phyloP scores from a whole-genome alignment of 2,113 vertebrate species.

The Pteronura brasiliensis region DNA sequence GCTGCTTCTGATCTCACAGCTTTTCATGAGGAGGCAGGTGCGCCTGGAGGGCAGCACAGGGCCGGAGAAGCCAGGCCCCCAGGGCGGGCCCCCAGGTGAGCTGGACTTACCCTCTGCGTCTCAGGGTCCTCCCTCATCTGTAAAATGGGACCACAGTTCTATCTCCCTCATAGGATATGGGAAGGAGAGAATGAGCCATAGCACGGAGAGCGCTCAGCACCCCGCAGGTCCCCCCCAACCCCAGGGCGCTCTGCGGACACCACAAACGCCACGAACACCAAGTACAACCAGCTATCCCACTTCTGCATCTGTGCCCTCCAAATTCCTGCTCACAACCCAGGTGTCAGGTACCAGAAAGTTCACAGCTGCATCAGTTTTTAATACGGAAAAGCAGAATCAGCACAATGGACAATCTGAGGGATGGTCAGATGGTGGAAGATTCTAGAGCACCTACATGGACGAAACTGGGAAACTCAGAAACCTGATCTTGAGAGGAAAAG shows the following conservation, averaged over 20 bases:
- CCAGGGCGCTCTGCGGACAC: fast-evolving
- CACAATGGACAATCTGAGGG: background rate
- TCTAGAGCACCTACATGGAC: background rate
- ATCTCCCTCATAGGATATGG: fast-evolving
- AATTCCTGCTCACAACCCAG: background rate
- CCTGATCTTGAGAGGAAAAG: background rate
- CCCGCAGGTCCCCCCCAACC: fast-evolving
- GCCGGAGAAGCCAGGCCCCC: no score
- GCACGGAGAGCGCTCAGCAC: fast-evolving
- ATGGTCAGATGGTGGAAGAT: fast-evolving
- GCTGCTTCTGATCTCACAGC: fast-evolving
- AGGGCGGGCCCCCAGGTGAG: background rate
- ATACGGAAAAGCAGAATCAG: background rate
- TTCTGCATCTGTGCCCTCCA: background rate
- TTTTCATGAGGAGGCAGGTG: fast-evolving
- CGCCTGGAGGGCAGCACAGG: no score
- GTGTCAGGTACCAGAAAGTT: fast-evolving
- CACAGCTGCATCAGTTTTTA: background rate
- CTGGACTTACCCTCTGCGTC: background rate
- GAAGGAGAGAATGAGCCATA: background rate
- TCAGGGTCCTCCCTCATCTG: background rate
- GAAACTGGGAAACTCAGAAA: background rate
- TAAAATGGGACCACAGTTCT: background rate
- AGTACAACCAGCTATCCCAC: background rate
- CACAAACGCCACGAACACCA: fast-evolving